These are phyloP conservation scores for Malurus leucopterus DNA, from an alignment of 2,797 vertebrate species.

Conservation along the genomic window DNA sequence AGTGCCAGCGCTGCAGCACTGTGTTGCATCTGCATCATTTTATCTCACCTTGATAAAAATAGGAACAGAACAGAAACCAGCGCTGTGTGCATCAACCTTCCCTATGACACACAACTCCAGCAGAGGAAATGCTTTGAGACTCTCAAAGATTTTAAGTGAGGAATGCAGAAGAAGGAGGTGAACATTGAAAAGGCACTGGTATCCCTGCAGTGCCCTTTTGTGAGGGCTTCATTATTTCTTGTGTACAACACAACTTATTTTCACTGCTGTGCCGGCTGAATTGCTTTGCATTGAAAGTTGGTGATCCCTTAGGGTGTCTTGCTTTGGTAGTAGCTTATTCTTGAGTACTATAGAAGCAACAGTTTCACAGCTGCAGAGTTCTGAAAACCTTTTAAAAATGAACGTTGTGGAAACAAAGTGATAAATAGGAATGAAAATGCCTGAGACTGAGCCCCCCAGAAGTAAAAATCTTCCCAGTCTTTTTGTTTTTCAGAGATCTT, in stretches of 20 bases:
- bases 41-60: constrained; percentile 5
- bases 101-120: not conserved
- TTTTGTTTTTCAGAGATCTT: not conserved
- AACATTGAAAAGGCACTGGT: not conserved
- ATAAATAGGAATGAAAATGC: not conserved
- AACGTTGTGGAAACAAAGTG: not conserved
- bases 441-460: fast-evolving
- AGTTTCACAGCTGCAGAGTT: not conserved
- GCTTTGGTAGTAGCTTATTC: not conserved
- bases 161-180: not conserved
- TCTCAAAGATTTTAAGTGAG: not conserved
- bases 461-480: not conserved
- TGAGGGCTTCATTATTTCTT: not conserved
- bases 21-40: constrained; percentile 20
- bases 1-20: not conserved
- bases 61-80: not conserved
- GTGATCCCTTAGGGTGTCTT: not conserved
- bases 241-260: not conserved
- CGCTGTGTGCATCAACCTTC: not conserved
- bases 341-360: not conserved
- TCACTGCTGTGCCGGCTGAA: not conserved
- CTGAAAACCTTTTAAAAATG: not conserved
- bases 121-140: not conserved
- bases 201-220: not conserved
- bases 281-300: not conserved